These are phyloP conservation scores for Troides helena DNA, from an alignment of 2,888 invertebrate species.

Conservation along the genomic window DNA sequence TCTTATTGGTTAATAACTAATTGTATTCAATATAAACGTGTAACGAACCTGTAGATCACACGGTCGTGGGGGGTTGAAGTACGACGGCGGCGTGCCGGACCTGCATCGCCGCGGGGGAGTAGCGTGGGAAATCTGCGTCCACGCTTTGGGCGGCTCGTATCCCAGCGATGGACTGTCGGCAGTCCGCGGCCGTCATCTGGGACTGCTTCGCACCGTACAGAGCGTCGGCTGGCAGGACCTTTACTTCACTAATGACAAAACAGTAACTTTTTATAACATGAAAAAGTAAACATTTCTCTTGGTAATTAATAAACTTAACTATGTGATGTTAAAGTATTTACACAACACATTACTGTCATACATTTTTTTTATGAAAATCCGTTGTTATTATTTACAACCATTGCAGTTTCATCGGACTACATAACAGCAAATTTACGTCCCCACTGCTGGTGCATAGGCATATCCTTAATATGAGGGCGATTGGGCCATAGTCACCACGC, in stretches of 20 bases:
- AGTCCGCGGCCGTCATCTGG: slow-evolving; percentile 49
- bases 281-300: not conserved
- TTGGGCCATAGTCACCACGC: too few relatives aligned
- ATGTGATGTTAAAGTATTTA: too few relatives aligned
- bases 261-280: not conserved
- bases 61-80: slow-evolving; percentile 87
- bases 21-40: too few relatives aligned
- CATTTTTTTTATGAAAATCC: too few relatives aligned
- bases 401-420: too few relatives aligned
- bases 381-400: too few relatives aligned
- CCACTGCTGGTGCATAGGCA: too few relatives aligned
- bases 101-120: slow-evolving; percentile 87
- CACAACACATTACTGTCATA: too few relatives aligned
- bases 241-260: slow-evolving; percentile 61
- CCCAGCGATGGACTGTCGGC: slow-evolving; percentile 85
- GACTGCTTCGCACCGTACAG: slow-evolving; percentile 82
- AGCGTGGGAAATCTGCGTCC: slow-evolving; percentile 85
- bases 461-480: too few relatives aligned
- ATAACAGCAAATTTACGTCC: too few relatives aligned
- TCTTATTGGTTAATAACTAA: too few relatives aligned
- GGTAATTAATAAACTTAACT: too few relatives aligned
- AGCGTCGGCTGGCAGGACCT: slow-evolving; percentile 87
- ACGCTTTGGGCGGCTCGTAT: not conserved
- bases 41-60: slow-evolving; percentile 33
- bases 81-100: slow-evolving; percentile 94